Conservation (phyloP, 2,113 vertebrate species). For the Clarias macrocephalus region DNA sequence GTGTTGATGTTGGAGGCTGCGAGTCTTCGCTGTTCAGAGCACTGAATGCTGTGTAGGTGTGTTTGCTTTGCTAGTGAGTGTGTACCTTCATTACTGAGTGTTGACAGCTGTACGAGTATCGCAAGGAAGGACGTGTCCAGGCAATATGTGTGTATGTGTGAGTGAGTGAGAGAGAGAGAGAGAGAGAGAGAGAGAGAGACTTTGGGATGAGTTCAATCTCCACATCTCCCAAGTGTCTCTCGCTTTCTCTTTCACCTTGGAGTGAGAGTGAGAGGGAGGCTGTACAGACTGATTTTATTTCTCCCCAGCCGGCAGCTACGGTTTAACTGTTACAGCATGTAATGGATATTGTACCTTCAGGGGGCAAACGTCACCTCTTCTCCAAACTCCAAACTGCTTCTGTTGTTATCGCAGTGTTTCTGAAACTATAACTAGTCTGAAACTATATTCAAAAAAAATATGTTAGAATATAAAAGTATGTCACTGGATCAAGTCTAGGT, state of each 20-base stretch:
- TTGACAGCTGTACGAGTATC: conserved; percentile 1
- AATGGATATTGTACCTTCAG: conserved; percentile 23
- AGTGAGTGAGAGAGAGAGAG: background rate
- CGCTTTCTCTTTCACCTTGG: conserved; percentile 15
- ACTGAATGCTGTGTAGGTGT: background rate
- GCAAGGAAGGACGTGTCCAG: background rate
- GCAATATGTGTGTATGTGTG: background rate
- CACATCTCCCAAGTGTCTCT: background rate
- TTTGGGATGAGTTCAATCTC: conserved; percentile 10
- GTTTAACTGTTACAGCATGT: conserved; percentile 36
- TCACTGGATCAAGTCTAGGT: background rate
- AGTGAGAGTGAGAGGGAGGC: background rate
- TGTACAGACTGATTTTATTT: conserved; percentile 29
- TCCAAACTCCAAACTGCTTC: conserved; percentile 5
- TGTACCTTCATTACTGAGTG: conserved; percentile 22
- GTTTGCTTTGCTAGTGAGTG: conserved; percentile 1
- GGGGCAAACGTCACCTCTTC: conserved; percentile 28
- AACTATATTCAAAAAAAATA: background rate
- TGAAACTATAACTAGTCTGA: background rate
- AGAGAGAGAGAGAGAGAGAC: background rate
- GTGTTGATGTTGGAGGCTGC: background rate
- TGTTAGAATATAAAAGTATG: background rate
- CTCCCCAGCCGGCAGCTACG: conserved; percentile 28
- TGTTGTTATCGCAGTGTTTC: background rate
- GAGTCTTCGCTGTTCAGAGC: background rate